Percentiles rank a stretch among this genome's conserved stretches.
These are phyloP conservation scores for Pycnomerus fuliginosus DNA, from an alignment of 2,888 invertebrate genomes.

Conservation along the genomic window DNA sequence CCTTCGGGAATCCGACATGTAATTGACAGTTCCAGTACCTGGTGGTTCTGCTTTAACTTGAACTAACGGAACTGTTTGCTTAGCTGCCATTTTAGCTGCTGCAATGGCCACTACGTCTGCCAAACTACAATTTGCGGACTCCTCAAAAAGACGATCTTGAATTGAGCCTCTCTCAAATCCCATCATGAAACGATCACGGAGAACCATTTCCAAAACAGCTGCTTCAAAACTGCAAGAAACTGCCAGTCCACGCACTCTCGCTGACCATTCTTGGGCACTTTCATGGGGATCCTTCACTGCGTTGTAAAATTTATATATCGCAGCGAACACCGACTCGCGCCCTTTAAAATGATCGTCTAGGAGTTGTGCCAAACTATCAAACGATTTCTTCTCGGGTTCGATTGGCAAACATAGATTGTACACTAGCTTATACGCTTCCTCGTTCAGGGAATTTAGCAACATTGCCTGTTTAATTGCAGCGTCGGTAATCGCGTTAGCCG, in stretches of 20 bases:
- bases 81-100: not conserved
- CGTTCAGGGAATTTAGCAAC: too few species aligned
- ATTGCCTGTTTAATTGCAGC: too few species aligned
- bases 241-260: conserved; percentile 3
- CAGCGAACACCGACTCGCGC: not conserved
- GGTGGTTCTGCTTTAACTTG: not conserved
- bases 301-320: not conserved
- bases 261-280: not conserved
- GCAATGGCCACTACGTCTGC: not conserved
- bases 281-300: not conserved
- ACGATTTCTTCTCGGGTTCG: not conserved
- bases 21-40: not conserved
- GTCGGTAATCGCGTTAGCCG: too few species aligned
- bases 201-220: conserved; percentile 2
- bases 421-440: too few species aligned
- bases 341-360: not conserved
- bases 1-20: too few species aligned
- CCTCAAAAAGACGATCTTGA: conserved; percentile 6
- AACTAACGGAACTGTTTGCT: not conserved
- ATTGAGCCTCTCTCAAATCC: conserved; percentile 9
- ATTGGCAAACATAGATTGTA: too few species aligned
- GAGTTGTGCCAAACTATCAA: not conserved
- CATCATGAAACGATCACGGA: conserved; percentile 11
- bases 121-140: not conserved
- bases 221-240: conserved; percentile 9